Evolutionary conservation across 2,888 invertebrate genomes (phyloP), one percentile per base, ranked within the genome.

Genomic region (Heliconius hortense): DNA sequence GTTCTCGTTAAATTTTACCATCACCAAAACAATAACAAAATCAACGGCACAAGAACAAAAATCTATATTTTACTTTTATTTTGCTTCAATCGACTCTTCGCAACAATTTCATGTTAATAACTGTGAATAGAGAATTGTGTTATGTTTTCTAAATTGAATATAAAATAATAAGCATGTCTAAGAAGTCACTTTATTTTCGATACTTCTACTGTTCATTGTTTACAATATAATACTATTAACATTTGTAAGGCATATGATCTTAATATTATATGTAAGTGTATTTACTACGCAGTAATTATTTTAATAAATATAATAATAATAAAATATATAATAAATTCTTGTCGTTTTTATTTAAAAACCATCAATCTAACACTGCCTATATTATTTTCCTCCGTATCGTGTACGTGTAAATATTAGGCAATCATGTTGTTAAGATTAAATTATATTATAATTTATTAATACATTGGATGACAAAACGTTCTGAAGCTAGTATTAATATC

Each of bases 111-210:
- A 56, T 56, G 53, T n/a, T 2, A n/a, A 56, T n/a, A 56, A n/a
- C 3, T 56, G 53, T 21, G 53, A 53, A 18, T 48, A 48, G 2
- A 31, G 31, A 31, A 31, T 31, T 31, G 31, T 43, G 15, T 15
- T 43, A 21, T 53, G 18, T 56, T n/a, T n/a, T n/a, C 53, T n/a
- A 56, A 56, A 56, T 56, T n/a, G 53, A 53, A 53, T 18, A n/a
- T 8, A 21, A 53, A 53, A 21, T 53, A 21, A 56, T 56, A 56
- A 56, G 18, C 18, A 53, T 66, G 56, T 62, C 35, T 48, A 21
- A 26, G 26, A 73, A 43, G 53, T 69, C 73, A 73, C 75, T 2
- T 39, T 8, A 66, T 39, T 24, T 18, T 43, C 4, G 31, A 10
- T 67, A 43, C 26, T 48, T 67, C 2, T 48, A 43, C 24, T 43